Base-by-base conservation (phyloP, 2,113 vertebrate species). In the Microcebus murinus region DNA sequence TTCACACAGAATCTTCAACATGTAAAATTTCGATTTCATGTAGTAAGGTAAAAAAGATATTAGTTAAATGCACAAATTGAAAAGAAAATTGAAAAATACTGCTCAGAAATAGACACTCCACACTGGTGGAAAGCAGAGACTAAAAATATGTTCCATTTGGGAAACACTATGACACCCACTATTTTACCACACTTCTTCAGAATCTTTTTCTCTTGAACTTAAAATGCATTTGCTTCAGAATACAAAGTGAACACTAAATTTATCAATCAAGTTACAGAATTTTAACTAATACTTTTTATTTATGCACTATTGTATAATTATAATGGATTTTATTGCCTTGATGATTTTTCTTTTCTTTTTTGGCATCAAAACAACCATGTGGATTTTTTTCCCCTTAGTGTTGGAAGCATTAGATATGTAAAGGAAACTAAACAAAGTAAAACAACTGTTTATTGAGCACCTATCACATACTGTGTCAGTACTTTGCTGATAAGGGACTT, bases 51-150 rank as follows among this genome's bases (percentile, higher is more conserved):
- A 21, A 87, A 71, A 94, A 84, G 9, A 0, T 27, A 87, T 50
- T 80, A 34, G 25, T 74, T 80, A 84, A 87, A 21, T 29, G 21
- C 39, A 93, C 42, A 80, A 10, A 91, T 48, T 83, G 52, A 68
- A 87, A 95, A 93, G 70, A 29, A 93, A 96, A 93, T 82, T 42
- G 5, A 50, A 91, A 93, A 88, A 21, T 45, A 29, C 1, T 94
- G 21, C 23, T 94, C 20, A 52, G 68, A 93, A 93, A 85, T 76
- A 79, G 4, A 70, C 3, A 93, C 31, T 96, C n/a, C 25, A 29
- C 31, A 52, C 9, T 79, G 21, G 13, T 76, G n/a, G 34, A 80
- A 23, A 94, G 25, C 42, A 90, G 10, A 96, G 27, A 57, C 11
- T 61, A 90, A 92, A 87, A 82, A 90, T 65, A 87, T 67, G 8